Evolutionary conservation across 2,888 invertebrate species (phyloP).

Genomic region (Aleiodes testaceus): DNA sequence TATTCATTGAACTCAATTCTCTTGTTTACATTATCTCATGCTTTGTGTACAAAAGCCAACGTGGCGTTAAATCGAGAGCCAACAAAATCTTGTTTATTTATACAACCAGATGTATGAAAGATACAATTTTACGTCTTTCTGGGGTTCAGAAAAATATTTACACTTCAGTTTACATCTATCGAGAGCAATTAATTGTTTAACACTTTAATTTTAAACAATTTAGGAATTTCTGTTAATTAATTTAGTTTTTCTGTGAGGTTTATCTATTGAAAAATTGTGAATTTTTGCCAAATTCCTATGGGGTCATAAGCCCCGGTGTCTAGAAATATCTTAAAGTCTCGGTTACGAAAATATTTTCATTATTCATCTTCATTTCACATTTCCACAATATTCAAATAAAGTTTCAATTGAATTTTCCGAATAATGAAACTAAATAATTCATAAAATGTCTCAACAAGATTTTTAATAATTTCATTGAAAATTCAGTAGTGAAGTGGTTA

Average conservation of each 20-base stretch:
- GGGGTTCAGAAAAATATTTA: conserved; percentile 13
- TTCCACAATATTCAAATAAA: not conserved
- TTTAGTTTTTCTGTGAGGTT: not conserved
- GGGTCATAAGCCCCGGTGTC: conserved; percentile 23
- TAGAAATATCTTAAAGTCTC: conserved; percentile 21
- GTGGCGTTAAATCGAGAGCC: not conserved
- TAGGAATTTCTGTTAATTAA: conserved; percentile 4
- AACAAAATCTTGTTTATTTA: conserved; percentile 10
- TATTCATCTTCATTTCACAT: conserved; percentile 2
- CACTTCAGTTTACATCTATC: not conserved
- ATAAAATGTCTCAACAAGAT: too few relatives aligned
- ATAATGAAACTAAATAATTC: too few relatives aligned
- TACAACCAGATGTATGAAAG: conserved; percentile 12
- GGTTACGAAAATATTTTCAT: conserved; percentile 21
- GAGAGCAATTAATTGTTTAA: not conserved
- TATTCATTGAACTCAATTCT: not conserved
- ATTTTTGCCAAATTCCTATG: conserved; percentile 3
- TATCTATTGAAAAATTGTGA: not conserved
- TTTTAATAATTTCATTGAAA: too few relatives aligned
- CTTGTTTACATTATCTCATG: not conserved
- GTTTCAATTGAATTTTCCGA: not conserved
- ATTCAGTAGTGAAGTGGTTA: too few relatives aligned
- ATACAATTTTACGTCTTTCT: not conserved
- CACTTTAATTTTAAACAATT: not conserved
- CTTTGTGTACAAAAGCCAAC: conserved; percentile 4